Conservation (phyloP, 2,888 invertebrate species). For the Andrena dorsata region DNA sequence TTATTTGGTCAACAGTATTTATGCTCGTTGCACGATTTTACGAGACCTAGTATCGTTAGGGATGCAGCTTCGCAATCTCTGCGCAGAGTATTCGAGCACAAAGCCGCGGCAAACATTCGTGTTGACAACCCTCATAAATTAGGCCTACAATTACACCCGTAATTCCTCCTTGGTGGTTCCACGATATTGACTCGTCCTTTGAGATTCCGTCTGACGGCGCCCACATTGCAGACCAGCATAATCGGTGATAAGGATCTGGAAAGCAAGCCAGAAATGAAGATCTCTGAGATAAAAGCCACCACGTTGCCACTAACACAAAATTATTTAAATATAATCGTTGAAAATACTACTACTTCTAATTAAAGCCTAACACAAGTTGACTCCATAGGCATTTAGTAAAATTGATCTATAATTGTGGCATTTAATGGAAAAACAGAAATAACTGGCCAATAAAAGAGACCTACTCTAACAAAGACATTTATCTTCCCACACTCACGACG, state of each 20-base stretch:
- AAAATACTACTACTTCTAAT: too few relatives aligned
- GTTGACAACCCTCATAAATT: slow-evolving; percentile 61
- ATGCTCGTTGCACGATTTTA: neutral
- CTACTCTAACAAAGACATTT: neutral
- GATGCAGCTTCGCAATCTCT: slow-evolving; percentile 29
- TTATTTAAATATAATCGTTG: too few relatives aligned
- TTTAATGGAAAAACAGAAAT: too few relatives aligned
- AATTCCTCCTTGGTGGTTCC: slow-evolving; percentile 46
- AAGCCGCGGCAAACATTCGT: slow-evolving; percentile 39
- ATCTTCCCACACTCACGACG: neutral
- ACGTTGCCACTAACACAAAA: too few relatives aligned
- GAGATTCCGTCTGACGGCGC: slow-evolving; percentile 35
- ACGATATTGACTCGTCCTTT: slow-evolving; percentile 45
- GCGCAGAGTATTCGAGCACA: slow-evolving; percentile 23
- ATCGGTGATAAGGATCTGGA: neutral
- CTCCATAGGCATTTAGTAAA: too few relatives aligned
- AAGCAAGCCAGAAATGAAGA: neutral
- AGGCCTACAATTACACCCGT: slow-evolving; percentile 54
- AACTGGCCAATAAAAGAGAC: neutral
- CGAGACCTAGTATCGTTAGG: neutral
- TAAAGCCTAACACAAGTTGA: too few relatives aligned
- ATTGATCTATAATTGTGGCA: too few relatives aligned
- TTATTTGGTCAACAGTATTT: neutral
- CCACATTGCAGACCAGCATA: neutral
- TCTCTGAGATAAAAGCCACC: too few relatives aligned